phyloP scores from a whole-genome alignment of 2,888 invertebrate genomes.

The Drosophila kuntzei region DNA sequence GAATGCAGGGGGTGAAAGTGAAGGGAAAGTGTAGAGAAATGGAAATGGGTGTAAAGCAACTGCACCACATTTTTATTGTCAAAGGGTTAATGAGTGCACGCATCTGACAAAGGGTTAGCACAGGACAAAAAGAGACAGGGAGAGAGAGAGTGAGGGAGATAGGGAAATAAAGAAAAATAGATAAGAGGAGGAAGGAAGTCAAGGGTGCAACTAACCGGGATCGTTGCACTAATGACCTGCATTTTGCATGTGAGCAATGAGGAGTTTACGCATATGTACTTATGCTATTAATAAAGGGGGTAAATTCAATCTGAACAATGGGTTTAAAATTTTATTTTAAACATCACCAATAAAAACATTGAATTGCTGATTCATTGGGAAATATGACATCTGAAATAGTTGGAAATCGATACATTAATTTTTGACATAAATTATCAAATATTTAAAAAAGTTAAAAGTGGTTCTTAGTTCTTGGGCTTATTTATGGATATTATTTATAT shows the following conservation, averaged over 20 bases:
- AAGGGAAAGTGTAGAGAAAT: not conserved
- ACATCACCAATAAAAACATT: no score
- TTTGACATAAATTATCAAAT: no score
- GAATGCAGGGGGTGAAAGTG: not conserved
- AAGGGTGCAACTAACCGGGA: conserved; percentile 14
- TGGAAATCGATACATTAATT: no score
- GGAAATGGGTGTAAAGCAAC: no score
- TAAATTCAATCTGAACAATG: no score
- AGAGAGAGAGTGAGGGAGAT: not conserved
- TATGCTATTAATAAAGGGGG: no score
- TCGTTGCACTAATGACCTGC: conserved; percentile 76
- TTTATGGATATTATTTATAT: no score
- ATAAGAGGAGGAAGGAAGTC: not conserved
- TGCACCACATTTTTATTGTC: conserved; percentile 26
- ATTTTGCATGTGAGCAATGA: conserved; percentile 59
- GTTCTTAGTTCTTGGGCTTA: no score
- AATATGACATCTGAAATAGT: no score
- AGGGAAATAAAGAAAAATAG: not conserved
- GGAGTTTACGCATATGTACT: not conserved
- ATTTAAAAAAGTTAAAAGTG: no score
- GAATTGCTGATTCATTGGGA: no score
- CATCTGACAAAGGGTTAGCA: conserved; percentile 25
- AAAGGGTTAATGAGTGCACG: conserved; percentile 66
- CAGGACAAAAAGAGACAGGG: not conserved
- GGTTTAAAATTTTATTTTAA: no score